Base-by-base conservation (phyloP, 1,140 invertebrate species). In the Chelonus insularis region DNA sequence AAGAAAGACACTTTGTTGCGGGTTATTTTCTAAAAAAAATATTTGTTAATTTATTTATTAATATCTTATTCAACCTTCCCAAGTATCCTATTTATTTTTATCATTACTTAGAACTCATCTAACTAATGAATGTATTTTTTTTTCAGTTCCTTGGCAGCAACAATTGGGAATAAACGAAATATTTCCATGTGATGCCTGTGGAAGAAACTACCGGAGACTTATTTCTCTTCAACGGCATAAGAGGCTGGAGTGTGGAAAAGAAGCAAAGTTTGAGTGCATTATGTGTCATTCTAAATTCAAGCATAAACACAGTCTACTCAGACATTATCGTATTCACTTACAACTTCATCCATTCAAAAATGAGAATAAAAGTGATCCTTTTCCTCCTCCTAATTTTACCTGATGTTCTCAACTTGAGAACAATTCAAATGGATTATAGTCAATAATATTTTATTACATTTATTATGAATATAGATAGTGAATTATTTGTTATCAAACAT, bases 221-320 rank as follows among this genome's bases (percentile, higher is more conserved):
- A 73, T 78, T n/a, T 75, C 75, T n/a, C 52, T 80, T 20, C 75
- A 74, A 12, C 75, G 79, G 0, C 79, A 80, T 63, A 73, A 78
- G 62, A 72, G 67, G 39, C 68, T 79, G 20, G 79, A 81, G 56
- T 81, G 77, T 57, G 77, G 78, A n/a, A 76, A 80, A 57, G 74
- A 74, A 12, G 78, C 78, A 0, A 71, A 79, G 50, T 79, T 75
- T 59, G 72, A 73, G 32, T 81, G 79, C 41, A 68, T 72, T n/a
- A 64, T 77, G 0, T 81, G 78, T 63, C 71, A 75, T 18, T 64
- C 72, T 7, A 71, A 70, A 50, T 80, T 81, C 66, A 80, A 79
- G 48, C 76, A 81, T 68, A 80, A 77, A 20, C 78, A 80, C 64
- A 77, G 75, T 29, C 64, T 80, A 8, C 62, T 72, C 2, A 74